Conservation (phyloP, 2,888 invertebrate species). For the Leptopilina myrica region DNA sequence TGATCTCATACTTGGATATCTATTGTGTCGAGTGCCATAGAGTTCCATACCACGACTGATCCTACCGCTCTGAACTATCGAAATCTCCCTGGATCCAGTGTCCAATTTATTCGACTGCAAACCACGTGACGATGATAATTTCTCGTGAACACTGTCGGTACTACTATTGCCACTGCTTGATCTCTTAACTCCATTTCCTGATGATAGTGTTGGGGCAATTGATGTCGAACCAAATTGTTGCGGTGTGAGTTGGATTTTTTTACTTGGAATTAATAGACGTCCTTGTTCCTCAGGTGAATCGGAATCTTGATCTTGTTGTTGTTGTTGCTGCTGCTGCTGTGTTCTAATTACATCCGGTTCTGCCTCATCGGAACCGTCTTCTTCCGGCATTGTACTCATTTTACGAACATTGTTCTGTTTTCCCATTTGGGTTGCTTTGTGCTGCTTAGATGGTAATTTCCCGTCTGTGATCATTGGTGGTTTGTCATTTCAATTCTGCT, state of each 20-base stretch:
- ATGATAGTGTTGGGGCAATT: constrained; percentile 20
- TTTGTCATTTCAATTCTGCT: not conserved
- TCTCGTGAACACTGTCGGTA: constrained; percentile 66
- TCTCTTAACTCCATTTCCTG: constrained; percentile 58
- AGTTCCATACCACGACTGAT: constrained; percentile 50
- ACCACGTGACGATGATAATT: constrained; percentile 26
- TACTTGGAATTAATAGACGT: constrained; percentile 56
- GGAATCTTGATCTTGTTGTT: constrained; percentile 64
- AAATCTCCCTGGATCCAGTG: constrained; percentile 39
- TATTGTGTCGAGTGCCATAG: constrained; percentile 33
- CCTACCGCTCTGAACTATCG: constrained; percentile 45
- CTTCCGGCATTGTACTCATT: constrained; percentile 73
- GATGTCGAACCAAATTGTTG: too few relatives aligned
- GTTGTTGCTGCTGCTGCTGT: constrained; percentile 30
- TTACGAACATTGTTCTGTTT: constrained; percentile 65
- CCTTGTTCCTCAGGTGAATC: constrained; percentile 67
- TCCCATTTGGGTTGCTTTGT: constrained; percentile 55
- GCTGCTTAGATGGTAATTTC: constrained; percentile 44
- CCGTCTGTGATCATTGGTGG: constrained; percentile 1
- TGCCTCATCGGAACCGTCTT: constrained; percentile 66
- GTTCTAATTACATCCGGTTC: constrained; percentile 61
- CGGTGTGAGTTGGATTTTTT: constrained; percentile 47
- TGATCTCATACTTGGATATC: constrained; percentile 69
- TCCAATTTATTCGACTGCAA: constrained; percentile 25
- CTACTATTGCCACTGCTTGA: constrained; percentile 63